Conservation (phyloP, 2,888 invertebrate genomes). For the Calliopum simillimum region DNA sequence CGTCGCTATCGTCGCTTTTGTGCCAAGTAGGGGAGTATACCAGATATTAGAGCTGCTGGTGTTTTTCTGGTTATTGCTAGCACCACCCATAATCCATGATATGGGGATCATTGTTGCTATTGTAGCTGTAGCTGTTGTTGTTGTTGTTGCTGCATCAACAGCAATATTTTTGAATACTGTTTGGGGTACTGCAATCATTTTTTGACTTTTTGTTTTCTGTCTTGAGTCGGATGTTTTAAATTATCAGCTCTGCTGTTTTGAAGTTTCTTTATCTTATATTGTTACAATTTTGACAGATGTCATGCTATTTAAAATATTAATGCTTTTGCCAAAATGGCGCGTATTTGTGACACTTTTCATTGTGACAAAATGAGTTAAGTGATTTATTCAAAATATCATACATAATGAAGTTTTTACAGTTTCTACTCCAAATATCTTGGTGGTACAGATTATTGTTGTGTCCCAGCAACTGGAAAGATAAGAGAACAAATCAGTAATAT, state of each 20-base stretch:
- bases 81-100: neutral
- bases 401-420: too few species aligned
- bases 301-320: constrained; percentile 20
- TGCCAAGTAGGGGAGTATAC: neutral
- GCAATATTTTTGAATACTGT: constrained; percentile 33
- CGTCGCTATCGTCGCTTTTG: too few species aligned
- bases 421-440: too few species aligned
- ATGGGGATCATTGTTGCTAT: neutral
- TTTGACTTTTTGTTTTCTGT: constrained; percentile 14
- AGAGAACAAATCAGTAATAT: too few species aligned
- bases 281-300: constrained; percentile 26
- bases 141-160: constrained; percentile 26
- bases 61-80: neutral
- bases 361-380: too few species aligned
- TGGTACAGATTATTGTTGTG: too few species aligned
- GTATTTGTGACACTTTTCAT: too few species aligned
- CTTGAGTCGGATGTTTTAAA: too few species aligned
- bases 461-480: too few species aligned
- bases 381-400: too few species aligned
- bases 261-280: constrained; percentile 22
- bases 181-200: constrained; percentile 14
- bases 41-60: neutral
- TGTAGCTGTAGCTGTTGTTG: too few species aligned
- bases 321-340: constrained; percentile 8
- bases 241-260: too few species aligned